Conservation (phyloP, 2,888 invertebrate genomes). For the Periphyllus acericola region DNA sequence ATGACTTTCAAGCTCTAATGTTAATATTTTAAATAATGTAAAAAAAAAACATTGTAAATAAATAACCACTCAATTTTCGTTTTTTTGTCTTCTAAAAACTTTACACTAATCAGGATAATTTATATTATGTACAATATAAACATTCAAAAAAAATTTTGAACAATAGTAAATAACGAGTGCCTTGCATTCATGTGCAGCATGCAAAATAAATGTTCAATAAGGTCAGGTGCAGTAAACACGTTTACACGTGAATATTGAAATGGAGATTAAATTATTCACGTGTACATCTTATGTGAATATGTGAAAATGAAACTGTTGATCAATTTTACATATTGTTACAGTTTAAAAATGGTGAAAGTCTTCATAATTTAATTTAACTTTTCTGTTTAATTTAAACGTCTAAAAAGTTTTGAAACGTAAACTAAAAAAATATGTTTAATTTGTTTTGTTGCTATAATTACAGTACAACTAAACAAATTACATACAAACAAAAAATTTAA, state of each 20-base stretch:
- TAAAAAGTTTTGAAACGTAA: no score
- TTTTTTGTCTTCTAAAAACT: neutral
- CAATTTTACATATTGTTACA: neutral
- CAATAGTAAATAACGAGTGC: constrained; percentile 13
- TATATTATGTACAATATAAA: neutral
- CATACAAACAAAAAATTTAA: no score
- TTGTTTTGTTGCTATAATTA: no score
- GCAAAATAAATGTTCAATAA: constrained; percentile 21
- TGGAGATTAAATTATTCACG: neutral
- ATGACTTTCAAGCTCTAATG: no score
- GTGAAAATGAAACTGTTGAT: neutral
- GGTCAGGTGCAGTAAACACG: neutral
- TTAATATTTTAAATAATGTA: no score
- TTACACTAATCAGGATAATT: neutral
- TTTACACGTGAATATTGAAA: neutral
- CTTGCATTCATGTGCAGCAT: constrained; percentile 25
- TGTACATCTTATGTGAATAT: neutral
- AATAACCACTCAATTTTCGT: neutral
- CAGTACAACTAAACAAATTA: no score
- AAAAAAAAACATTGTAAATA: no score
- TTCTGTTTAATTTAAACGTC: no score
- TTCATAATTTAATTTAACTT: no score
- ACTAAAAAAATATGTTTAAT: no score
- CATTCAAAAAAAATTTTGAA: neutral
- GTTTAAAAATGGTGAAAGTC: no score